Evolutionary conservation across 2,797 vertebrate genomes (phyloP), one percentile per base, ranked within the genome.

Genomic region (Glyptemys insculpta): DNA sequence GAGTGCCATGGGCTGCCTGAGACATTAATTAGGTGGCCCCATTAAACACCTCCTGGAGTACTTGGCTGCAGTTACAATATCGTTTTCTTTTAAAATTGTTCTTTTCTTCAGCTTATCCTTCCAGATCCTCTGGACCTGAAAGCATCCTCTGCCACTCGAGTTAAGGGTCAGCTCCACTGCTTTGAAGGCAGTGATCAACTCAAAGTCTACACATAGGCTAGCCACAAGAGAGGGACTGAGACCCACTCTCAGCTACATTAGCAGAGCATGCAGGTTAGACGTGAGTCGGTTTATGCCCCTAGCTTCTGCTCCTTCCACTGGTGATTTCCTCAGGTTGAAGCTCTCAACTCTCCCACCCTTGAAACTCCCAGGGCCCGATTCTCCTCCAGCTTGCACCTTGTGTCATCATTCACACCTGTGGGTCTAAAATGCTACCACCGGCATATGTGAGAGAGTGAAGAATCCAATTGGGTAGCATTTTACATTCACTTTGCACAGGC

Each of bases 11-110:
- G 81, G 90, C 96, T 96, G 96, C 87, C 91, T 85, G 47, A 87
- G 91, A 94, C 91, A 88, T 90, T 91, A 96, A 96, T 96, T 95
- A 96, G 54, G 96, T 53, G 85, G 86, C 50, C 81, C 95, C 56
- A 94, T 95, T 97, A 95, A 95, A 96, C 86, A 81, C 89, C 91
- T 91, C 72, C 88, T 88, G 91, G 37, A 94, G 96, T 91, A 94
- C 94, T 82, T 4, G 5, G 90, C 91, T 96, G 93, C 88, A 96
- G 80, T 95, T 97, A 90, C 53, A 80, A 81, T 37, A 88, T 94
- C 82, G 50, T 54, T 97, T 57, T 90, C 65, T 85, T 56, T 85
- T 74, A 53, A 59, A 53, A 57, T 34, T 54, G 3, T 52, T 78
- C 87, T 87, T 47, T 16, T 74, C 8, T 90, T 89, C 62, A 25